These are phyloP conservation scores for Hoplodrina blanda DNA, from an alignment of 2,888 invertebrate species.

Conservation along the genomic window DNA sequence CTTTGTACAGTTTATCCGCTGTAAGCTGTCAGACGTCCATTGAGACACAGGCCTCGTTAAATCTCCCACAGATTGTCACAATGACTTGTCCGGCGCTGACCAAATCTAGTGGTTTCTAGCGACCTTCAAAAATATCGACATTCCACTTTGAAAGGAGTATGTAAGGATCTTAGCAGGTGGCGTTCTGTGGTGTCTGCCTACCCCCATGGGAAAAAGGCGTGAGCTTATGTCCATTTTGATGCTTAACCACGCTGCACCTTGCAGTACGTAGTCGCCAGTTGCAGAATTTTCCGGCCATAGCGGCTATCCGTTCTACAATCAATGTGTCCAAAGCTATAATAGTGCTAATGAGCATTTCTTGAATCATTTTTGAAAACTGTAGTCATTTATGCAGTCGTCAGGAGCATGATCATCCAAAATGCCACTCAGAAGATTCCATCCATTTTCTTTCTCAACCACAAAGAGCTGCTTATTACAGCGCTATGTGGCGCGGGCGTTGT, in stretches of 20 bases:
- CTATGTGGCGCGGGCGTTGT: slow-evolving; percentile 68
- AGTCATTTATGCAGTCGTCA: not conserved
- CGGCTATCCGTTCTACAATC: not conserved
- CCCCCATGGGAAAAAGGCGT: too few species aligned
- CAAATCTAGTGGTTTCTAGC: not conserved
- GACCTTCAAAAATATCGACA: too few species aligned
- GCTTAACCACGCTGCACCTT: too few species aligned
- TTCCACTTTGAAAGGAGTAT: too few species aligned
- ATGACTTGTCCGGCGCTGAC: not conserved
- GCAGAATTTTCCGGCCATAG: not conserved
- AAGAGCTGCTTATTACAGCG: slow-evolving; percentile 32
- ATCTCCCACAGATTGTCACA: not conserved
- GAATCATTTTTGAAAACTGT: not conserved
- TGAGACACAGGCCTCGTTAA: not conserved
- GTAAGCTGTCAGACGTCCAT: not conserved
- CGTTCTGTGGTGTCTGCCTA: too few species aligned
- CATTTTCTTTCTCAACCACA: slow-evolving; percentile 30
- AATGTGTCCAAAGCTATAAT: too few species aligned
- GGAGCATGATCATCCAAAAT: not conserved
- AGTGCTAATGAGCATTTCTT: not conserved
- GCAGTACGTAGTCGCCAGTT: too few species aligned
- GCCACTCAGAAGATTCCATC: slow-evolving; percentile 18
- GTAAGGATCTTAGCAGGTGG: too few species aligned
- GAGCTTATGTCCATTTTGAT: too few species aligned
- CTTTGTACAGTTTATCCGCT: too few species aligned